Conservation (phyloP, 1,140 invertebrate genomes). For the Steinernema khuongi region DNA sequence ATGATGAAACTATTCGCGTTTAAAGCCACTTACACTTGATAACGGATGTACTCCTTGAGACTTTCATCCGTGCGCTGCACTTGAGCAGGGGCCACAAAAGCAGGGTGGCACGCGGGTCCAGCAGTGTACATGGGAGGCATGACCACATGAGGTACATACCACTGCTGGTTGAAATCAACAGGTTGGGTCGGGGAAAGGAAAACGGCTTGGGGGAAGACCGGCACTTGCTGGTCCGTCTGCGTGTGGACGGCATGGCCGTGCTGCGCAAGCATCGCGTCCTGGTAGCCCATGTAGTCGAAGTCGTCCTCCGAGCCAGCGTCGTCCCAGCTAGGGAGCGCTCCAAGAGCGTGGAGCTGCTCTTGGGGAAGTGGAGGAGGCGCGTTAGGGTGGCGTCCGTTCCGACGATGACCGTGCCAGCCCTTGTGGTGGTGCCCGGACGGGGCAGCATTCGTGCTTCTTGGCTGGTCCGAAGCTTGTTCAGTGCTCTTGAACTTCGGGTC, state of each 20-base stretch:
- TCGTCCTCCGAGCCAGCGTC: constrained; percentile 46
- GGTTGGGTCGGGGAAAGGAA: not conserved
- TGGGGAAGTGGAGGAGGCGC: constrained; percentile 36
- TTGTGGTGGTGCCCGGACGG: not conserved
- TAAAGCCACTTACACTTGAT: constrained; percentile 56
- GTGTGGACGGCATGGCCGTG: constrained; percentile 23
- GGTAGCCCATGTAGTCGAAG: constrained; percentile 57
- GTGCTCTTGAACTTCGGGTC: too few species aligned
- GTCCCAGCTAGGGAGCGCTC: constrained; percentile 56
- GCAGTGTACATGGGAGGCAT: not conserved
- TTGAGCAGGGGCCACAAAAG: constrained; percentile 25
- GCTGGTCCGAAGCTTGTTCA: too few species aligned
- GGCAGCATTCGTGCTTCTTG: not conserved
- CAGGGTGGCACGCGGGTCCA: not conserved
- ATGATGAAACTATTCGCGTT: not conserved
- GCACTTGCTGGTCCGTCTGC: not conserved
- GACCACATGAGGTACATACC: not conserved
- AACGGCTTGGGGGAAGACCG: not conserved
- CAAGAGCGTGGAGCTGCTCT: constrained; percentile 43
- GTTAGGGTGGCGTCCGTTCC: constrained; percentile 21
- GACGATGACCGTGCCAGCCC: not conserved
- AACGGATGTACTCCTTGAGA: constrained; percentile 51
- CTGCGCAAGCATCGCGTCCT: constrained; percentile 51
- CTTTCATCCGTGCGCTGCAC: constrained; percentile 34
- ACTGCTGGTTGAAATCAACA: not conserved